Percentiles rank a stretch among this genome's conserved stretches.
phyloP scores from a whole-genome alignment of 2,888 invertebrate species.

The Bimastos eiseni region DNA sequence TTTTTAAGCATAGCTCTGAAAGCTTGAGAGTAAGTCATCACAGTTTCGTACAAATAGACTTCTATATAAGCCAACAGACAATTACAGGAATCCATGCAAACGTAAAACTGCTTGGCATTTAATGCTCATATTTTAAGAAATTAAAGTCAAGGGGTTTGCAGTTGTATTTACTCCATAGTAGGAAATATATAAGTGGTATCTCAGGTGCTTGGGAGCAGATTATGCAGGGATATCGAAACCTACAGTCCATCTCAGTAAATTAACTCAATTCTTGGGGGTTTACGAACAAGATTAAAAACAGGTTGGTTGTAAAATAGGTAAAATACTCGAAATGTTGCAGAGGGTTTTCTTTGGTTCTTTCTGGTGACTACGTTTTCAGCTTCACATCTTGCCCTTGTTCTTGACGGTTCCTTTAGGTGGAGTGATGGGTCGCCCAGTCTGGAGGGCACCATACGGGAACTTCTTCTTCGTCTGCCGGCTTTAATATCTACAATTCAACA shows the following conservation, averaged over 20 bases:
- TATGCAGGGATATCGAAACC: not conserved
- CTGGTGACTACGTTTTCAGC: not conserved
- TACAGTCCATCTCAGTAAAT: not conserved
- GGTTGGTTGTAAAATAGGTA: not conserved
- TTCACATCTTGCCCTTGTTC: conserved; percentile 49
- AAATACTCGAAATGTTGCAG: not conserved
- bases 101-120: not conserved
- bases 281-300: not conserved
- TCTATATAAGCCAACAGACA: not conserved
- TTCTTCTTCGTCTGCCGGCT: conserved; percentile 99
- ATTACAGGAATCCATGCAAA: not conserved
- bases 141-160: not conserved
- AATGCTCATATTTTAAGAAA: not conserved
- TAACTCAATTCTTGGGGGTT: not conserved
- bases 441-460: conserved; percentile 92
- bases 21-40: not conserved
- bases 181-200: not conserved
- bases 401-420: conserved; percentile 75
- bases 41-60: not conserved
- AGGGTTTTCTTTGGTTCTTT: not conserved
- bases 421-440: conserved; percentile 93
- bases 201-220: not conserved
- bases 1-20: not conserved
- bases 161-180: not conserved
- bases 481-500: conserved; percentile 78